A percentile compares a stretch with the other conserved stretches of the same genome.
Evolutionary conservation across 2,113 vertebrate species (phyloP).

Genomic region (Ahaetulla prasina): DNA sequence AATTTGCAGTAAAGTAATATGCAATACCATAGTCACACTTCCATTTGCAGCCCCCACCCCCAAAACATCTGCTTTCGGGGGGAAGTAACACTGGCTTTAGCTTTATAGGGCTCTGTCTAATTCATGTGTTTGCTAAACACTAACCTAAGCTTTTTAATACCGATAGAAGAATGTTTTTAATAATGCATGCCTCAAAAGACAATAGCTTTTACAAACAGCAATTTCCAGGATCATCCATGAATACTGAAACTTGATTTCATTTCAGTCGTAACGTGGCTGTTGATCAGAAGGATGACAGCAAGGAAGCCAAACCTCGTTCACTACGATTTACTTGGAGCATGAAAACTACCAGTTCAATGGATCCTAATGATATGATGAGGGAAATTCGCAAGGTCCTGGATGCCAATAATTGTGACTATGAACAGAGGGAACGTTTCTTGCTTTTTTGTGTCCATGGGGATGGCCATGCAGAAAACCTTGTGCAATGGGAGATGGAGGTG

Average conservation of each 20-base stretch:
- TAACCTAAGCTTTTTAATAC: neutral
- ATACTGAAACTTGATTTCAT: constrained; percentile 38
- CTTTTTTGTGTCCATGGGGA: constrained; percentile 95
- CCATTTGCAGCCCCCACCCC: neutral
- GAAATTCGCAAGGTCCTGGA: constrained; percentile 97
- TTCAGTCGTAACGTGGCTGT: constrained; percentile 94
- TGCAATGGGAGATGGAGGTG: constrained; percentile 99
- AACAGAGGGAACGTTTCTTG: constrained; percentile 94
- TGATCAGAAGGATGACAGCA: constrained; percentile 94
- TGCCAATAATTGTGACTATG: constrained; percentile 96
- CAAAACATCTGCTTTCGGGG: neutral
- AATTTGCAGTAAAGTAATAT: neutral
- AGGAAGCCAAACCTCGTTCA: constrained; percentile 92
- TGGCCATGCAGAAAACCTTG: constrained; percentile 86
- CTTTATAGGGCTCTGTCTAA: neutral
- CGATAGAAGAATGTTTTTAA: neutral
- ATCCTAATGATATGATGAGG: constrained; percentile 92
- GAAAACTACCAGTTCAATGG: constrained; percentile 99
- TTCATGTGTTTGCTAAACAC: constrained; percentile 8
- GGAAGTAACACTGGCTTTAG: neutral
- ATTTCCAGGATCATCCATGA: neutral
- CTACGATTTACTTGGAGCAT: constrained; percentile 99
- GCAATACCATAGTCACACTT: neutral
- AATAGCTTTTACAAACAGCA: constrained; percentile 16
- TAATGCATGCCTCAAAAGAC: neutral